These are phyloP conservation scores for Rhabdomys pumilio DNA, from an alignment of 2,797 vertebrate genomes.

Conservation along the genomic window DNA sequence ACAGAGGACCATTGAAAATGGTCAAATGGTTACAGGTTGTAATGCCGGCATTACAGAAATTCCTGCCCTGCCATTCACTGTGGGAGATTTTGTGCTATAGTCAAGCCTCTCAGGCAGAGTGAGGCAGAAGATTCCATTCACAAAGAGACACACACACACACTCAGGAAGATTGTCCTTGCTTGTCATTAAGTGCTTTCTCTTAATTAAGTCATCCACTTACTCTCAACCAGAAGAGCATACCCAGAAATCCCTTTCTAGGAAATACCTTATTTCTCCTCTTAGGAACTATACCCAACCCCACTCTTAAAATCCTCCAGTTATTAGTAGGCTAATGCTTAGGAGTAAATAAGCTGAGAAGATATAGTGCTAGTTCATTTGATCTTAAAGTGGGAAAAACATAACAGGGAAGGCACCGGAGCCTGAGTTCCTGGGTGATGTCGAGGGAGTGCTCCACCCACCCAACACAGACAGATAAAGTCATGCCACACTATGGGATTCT, in stretches of 20 bases:
- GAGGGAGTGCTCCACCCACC: background rate
- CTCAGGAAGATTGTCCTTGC: conserved; percentile 56
- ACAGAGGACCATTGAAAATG: background rate
- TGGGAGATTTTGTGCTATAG: background rate
- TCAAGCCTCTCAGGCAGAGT: conserved; percentile 20
- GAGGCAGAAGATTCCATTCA: conserved; percentile 60
- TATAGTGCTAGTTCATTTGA: background rate
- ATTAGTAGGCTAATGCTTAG: background rate
- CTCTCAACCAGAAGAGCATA: conserved; percentile 55
- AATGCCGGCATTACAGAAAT: background rate
- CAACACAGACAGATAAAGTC: background rate
- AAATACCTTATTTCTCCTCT: conserved; percentile 70
- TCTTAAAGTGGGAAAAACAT: background rate
- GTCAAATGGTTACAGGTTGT: background rate
- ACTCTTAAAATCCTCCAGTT: background rate
- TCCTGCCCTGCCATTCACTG: background rate
- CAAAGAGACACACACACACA: conserved; percentile 3
- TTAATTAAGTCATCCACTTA: conserved; percentile 72
- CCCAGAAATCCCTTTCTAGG: conserved; percentile 67
- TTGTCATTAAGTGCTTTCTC: conserved; percentile 68
- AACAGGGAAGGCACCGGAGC: background rate
- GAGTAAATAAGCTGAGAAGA: background rate
- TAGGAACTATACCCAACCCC: background rate
- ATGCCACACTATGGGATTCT: background rate
- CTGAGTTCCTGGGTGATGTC: background rate